phyloP scores from a whole-genome alignment of 2,797 vertebrate species.

The Mycteria americana region DNA sequence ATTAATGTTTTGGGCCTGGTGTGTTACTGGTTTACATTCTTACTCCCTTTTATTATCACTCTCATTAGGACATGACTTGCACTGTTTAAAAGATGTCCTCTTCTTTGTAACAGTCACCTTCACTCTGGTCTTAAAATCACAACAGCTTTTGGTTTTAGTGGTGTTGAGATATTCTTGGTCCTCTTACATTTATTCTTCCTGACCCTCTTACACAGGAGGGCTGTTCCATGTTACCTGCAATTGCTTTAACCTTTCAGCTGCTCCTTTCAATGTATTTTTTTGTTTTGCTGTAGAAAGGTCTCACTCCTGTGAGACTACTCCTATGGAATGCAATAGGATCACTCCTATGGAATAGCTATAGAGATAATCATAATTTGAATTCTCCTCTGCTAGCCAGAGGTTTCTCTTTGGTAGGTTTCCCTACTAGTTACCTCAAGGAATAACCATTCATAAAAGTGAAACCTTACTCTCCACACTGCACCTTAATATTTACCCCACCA shows the following conservation, averaged over 20 bases:
- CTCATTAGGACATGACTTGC: neutral
- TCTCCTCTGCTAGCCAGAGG: neutral
- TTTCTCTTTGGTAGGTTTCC: neutral
- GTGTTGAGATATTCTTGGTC: neutral
- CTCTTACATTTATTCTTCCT: neutral
- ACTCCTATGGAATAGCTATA: neutral
- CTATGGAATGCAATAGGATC: neutral
- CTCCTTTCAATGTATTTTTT: neutral
- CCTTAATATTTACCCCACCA: neutral
- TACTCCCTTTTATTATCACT: neutral
- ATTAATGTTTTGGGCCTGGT: neutral
- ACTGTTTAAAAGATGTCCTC: neutral
- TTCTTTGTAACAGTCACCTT: neutral
- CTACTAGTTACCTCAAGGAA: neutral
- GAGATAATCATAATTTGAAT: neutral
- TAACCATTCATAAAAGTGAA: neutral
- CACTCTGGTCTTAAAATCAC: neutral
- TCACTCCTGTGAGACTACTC: neutral
- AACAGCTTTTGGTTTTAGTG: neutral
- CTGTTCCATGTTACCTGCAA: neutral
- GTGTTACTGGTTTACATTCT: neutral
- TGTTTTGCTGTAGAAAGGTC: neutral
- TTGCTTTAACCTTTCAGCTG: neutral
- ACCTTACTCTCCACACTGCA: neutral
- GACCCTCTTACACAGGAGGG: neutral